Evolutionary conservation across 2,888 invertebrate species (phyloP), one percentile per base, ranked within the genome.

Genomic region (Magallana nippona): DNA sequence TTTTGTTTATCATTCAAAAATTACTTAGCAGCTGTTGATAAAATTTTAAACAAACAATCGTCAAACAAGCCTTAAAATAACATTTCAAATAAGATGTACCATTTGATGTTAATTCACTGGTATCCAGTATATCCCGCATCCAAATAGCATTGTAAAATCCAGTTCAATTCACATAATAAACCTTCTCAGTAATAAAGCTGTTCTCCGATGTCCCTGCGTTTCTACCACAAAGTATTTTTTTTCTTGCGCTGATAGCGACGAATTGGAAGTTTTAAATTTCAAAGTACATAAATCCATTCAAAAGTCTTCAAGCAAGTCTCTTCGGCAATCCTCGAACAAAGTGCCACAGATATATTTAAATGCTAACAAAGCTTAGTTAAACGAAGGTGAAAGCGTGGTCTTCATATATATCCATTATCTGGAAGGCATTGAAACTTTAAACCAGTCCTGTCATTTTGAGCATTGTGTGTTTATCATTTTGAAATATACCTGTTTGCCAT

Each of bases 221-320:
- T 1, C 19, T n/a, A 60, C 19, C 60, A 19, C 60, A 60, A 19
- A 10, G n/a, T 60, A 71, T 17, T 71, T 22, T 71, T 27, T 13
- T 13, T 44, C 44, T 44, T 44, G 5, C 44, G 44, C 44, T 32
- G 22, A 71, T 71, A 22, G 15, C 27, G 71, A 71, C 71, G 32
- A 13, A 32, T 22, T 1, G 11, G 22, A 22, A 71, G 19, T 71
- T 71, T 71, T 15, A 71, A 71, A 71, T 71, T 71, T 71, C 71
- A 71, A 15, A 71, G 32, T 27, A 71, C 71, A 71, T 13, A 71
- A 71, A 32, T 71, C 71, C 71, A 71, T 71, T 71, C 32, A 71
- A 27, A 27, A 71, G 71, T 71, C 15, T 27, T 27, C 71, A 71
- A 71, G 27, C 71, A 22, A 32, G 71, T 71, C 71, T 71, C 71